Evolutionary conservation across 2,888 invertebrate species (phyloP).

Genomic region (Leptothorax acervorum): DNA sequence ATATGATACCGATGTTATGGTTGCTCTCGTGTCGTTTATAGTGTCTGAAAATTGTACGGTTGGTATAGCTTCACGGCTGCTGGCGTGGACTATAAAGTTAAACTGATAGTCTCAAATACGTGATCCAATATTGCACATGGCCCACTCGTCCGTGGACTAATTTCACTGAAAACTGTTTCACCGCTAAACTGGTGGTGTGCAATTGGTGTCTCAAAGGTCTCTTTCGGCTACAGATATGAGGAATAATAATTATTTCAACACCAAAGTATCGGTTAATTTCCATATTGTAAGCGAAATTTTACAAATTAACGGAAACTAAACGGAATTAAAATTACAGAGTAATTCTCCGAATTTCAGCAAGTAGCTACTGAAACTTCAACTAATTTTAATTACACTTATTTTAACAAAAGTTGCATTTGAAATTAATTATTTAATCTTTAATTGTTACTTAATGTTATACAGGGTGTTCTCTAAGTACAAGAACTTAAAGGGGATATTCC

Average conservation of each 20-base stretch:
- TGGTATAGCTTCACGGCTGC: slow-evolving; percentile 32
- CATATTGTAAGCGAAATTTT: neutral
- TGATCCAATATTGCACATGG: slow-evolving; percentile 39
- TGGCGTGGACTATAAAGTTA: slow-evolving; percentile 12
- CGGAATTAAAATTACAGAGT: neutral
- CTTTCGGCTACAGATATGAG: neutral
- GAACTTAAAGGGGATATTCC: too few relatives aligned
- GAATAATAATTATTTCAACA: slow-evolving; percentile 6
- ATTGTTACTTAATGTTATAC: neutral
- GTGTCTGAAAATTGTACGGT: slow-evolving; percentile 8
- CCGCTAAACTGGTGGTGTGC: slow-evolving; percentile 5
- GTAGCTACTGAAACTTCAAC: neutral
- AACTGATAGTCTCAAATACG: slow-evolving; percentile 34
- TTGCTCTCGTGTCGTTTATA: slow-evolving; percentile 1
- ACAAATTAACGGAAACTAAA: neutral
- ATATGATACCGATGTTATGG: neutral
- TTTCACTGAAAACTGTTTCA: slow-evolving; percentile 28
- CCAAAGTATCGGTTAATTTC: neutral
- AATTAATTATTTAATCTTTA: neutral
- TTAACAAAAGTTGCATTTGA: neutral
- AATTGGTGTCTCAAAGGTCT: slow-evolving; percentile 17
- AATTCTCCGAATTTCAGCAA: neutral
- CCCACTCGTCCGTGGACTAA: slow-evolving; percentile 35
- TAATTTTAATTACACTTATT: neutral
- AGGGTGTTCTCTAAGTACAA: too few relatives aligned